These are phyloP conservation scores for Brachionus koreanus DNA, from an alignment of 1,140 invertebrate genomes.

Conservation along the genomic window DNA sequence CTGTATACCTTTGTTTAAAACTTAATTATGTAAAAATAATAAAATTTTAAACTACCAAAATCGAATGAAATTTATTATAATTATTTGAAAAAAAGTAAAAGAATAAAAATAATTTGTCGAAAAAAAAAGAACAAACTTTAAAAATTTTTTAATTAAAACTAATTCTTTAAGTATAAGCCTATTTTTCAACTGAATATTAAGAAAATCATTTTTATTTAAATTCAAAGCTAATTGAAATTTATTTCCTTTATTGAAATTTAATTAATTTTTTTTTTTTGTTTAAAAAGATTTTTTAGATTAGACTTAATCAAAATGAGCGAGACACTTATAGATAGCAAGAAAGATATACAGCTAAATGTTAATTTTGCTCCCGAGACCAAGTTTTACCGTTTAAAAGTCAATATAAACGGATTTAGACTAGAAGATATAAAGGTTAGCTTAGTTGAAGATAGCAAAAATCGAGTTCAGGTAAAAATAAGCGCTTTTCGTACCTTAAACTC, in stretches of 20 bases:
- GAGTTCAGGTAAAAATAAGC: conserved; percentile 24
- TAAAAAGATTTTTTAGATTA: not conserved
- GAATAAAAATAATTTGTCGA: not conserved
- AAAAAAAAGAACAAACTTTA: not conserved
- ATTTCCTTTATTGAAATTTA: not conserved
- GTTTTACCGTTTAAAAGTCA: not conserved
- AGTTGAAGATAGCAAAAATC: not conserved
- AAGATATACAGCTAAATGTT: not conserved
- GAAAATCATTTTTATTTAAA: not conserved
- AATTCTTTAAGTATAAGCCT: not conserved
- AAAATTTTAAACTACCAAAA: not conserved
- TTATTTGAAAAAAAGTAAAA: not conserved
- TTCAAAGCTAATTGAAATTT: not conserved
- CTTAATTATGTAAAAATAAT: conserved; percentile 7
- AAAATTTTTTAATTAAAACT: no score
- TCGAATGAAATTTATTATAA: not conserved
- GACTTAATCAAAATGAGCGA: not conserved
- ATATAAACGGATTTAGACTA: conserved; percentile 21
- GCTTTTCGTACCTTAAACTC: not conserved
- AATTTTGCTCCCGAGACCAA: not conserved
- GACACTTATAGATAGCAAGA: conserved; percentile 6
- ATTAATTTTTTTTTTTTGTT: not conserved
- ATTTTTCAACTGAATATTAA: not conserved
- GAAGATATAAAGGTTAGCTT: conserved; percentile 21
- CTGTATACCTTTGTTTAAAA: not conserved